Percentiles rank a stretch among this genome's conserved stretches.
phyloP scores from a whole-genome alignment of 2,113 vertebrate species.

The Tichodroma muraria region DNA sequence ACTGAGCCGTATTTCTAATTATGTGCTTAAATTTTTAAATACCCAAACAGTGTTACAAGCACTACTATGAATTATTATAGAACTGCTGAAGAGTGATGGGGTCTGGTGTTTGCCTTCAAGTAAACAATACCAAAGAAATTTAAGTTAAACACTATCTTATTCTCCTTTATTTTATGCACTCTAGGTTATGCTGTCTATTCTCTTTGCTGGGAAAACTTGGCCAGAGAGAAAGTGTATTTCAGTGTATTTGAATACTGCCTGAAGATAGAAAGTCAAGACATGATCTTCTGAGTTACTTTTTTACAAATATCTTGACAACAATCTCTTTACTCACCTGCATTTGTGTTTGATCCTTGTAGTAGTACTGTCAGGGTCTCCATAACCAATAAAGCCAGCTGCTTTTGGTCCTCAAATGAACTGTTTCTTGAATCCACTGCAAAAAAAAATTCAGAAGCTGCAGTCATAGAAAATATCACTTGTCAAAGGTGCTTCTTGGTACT shows the following conservation, averaged over 20 bases:
- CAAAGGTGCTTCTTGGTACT: neutral
- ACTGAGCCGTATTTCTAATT: neutral
- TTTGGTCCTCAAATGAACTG: constrained; percentile 89
- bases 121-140: neutral
- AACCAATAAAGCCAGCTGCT: constrained; percentile 90
- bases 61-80: neutral
- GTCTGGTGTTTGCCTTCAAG: neutral
- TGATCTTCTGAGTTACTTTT: neutral
- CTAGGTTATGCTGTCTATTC: neutral
- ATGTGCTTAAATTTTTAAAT: neutral
- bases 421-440: constrained; percentile 84
- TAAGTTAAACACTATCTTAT: neutral
- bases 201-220: neutral
- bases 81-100: neutral
- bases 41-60: neutral
- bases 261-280: neutral
- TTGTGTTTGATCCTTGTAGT: constrained; percentile 94
- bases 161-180: neutral
- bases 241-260: neutral
- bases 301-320: neutral
- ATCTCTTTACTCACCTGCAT: constrained; percentile 77
- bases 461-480: neutral
- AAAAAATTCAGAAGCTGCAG: constrained; percentile 1
- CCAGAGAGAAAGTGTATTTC: neutral
- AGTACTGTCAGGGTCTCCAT: constrained; percentile 96